These are phyloP conservation scores for Riptortus pedestris DNA, from an alignment of 1,140 invertebrate genomes.

Conservation along the genomic window DNA sequence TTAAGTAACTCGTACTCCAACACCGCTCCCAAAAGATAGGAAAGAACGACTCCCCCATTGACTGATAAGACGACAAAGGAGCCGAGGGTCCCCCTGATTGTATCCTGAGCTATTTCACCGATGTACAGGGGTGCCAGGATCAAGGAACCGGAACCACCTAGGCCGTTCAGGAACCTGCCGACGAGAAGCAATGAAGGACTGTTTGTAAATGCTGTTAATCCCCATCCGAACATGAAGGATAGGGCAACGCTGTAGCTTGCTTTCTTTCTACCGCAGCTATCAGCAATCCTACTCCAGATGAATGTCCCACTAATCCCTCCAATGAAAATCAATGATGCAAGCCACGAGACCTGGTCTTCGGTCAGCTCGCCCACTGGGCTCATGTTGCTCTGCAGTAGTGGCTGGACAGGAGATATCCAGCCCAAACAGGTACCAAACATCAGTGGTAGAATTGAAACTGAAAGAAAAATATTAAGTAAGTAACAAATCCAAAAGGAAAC, in stretches of 20 bases:
- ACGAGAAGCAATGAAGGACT: slow-evolving; percentile 51
- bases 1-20: slow-evolving; percentile 54
- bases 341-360: slow-evolving; percentile 46
- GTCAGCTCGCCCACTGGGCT: slow-evolving; percentile 40
- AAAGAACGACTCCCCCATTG: slow-evolving; percentile 67
- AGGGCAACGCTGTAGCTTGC: slow-evolving; percentile 56
- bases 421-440: slow-evolving; percentile 41
- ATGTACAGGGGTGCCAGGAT: slow-evolving; percentile 75
- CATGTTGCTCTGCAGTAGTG: slow-evolving; percentile 36
- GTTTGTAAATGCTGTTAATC: slow-evolving; percentile 52
- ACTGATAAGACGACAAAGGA: slow-evolving; percentile 73
- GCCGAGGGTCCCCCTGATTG: slow-evolving; percentile 67
- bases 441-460: slow-evolving; percentile 42
- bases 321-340: slow-evolving; percentile 52
- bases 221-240: slow-evolving; percentile 67
- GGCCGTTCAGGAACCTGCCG: slow-evolving; percentile 62
- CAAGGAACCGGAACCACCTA: slow-evolving; percentile 62
- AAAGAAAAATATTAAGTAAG: no score
- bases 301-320: slow-evolving; percentile 65
- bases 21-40: slow-evolving; percentile 57
- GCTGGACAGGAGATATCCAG: slow-evolving; percentile 42
- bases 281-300: slow-evolving; percentile 54
- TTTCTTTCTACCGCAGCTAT: slow-evolving; percentile 62
- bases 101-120: slow-evolving; percentile 69
- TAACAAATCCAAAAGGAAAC: background rate